Evolutionary conservation across 1,140 invertebrate genomes (phyloP).

Genomic region (Luehdorfia chinensis): DNA sequence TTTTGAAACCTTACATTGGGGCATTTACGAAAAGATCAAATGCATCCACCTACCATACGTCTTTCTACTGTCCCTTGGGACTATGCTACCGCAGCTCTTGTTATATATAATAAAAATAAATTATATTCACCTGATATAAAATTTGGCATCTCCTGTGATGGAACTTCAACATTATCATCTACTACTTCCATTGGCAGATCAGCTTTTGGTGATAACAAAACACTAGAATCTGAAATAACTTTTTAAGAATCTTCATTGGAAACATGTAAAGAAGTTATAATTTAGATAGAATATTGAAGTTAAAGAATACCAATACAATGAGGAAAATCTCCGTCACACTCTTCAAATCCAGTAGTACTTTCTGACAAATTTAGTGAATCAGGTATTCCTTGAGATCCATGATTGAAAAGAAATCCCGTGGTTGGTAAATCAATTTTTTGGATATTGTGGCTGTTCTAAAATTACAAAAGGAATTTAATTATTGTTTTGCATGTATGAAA

Average conservation of each 20-base stretch:
- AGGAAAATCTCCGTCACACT: constrained; percentile 43
- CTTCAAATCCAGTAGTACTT: constrained; percentile 53
- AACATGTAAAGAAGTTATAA: background rate
- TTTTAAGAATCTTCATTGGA: constrained; percentile 4
- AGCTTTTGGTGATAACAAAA: constrained; percentile 61
- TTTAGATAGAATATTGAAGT: background rate
- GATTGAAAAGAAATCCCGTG: constrained; percentile 42
- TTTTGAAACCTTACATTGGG: too few relatives aligned
- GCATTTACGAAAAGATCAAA: too few relatives aligned
- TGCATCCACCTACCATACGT: too few relatives aligned
- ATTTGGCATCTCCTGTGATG: constrained; percentile 48
- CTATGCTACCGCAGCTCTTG: too few relatives aligned
- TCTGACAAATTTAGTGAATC: constrained; percentile 55
- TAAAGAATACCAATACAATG: constrained; percentile 44
- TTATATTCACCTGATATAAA: constrained; percentile 58
- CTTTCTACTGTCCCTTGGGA: too few relatives aligned
- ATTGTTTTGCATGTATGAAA: too few relatives aligned
- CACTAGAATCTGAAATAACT: constrained; percentile 49
- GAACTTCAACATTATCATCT: constrained; percentile 28
- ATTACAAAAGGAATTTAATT: constrained; percentile 5
- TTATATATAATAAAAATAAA: too few relatives aligned
- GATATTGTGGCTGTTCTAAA: constrained; percentile 15
- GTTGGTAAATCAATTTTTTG: constrained; percentile 26
- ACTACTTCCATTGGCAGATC: constrained; percentile 32
- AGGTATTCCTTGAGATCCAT: constrained; percentile 38